Conservation (phyloP, 2,888 invertebrate species). For the Clostera curtula region DNA sequence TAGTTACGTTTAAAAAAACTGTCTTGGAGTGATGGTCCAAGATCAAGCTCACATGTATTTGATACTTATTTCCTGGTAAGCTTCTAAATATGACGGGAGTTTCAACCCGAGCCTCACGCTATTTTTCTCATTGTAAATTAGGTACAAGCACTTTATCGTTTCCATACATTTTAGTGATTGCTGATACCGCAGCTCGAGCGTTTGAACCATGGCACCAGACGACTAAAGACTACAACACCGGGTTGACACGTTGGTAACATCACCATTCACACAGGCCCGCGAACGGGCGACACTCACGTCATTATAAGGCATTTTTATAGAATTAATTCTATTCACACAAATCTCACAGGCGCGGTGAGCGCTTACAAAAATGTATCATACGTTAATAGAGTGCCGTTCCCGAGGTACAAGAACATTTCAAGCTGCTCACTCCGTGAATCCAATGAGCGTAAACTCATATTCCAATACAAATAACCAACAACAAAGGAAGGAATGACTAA, state of each 20-base stretch:
- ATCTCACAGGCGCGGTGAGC: constrained; percentile 15
- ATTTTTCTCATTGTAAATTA: too few species aligned
- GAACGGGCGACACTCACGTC: constrained; percentile 30
- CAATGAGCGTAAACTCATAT: too few species aligned
- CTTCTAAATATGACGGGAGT: too few species aligned
- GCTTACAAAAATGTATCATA: too few species aligned
- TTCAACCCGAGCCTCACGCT: too few species aligned
- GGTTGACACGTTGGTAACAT: constrained; percentile 34
- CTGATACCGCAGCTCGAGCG: too few species aligned
- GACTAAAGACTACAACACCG: constrained; percentile 11
- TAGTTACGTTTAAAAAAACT: too few species aligned
- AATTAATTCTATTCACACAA: constrained; percentile 32
- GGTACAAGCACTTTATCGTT: constrained; percentile 3
- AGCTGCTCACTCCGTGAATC: constrained; percentile 26
- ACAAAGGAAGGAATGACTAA: too few species aligned
- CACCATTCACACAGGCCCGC: constrained; percentile 22
- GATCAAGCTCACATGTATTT: too few species aligned
- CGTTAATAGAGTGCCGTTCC: constrained; percentile 24
- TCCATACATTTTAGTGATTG: background rate
- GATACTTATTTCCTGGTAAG: too few species aligned
- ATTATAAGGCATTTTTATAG: constrained; percentile 52
- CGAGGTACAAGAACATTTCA: constrained; percentile 23
- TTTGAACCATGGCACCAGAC: constrained; percentile 12
- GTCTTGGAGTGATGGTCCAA: too few species aligned
- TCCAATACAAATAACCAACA: too few species aligned